phyloP scores from a whole-genome alignment of 2,113 vertebrate genomes.

The Megaleporinus macrocephalus region DNA sequence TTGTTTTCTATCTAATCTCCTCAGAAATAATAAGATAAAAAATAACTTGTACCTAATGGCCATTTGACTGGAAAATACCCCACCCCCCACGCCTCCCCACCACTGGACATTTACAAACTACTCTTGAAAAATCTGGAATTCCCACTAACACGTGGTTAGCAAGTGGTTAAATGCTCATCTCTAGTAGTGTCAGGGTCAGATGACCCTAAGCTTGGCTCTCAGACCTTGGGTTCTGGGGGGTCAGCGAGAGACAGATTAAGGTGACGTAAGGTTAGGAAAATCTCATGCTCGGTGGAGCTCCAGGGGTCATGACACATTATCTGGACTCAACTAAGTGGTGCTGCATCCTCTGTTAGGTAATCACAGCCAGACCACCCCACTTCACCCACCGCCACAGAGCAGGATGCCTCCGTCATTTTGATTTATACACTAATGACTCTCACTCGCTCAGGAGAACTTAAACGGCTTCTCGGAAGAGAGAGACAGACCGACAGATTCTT shows the following conservation, averaged over 20 bases:
- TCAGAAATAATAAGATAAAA: no score
- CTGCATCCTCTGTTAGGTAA: constrained; percentile 46
- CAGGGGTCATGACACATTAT: constrained; percentile 51
- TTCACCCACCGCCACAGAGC: constrained; percentile 6
- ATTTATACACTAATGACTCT: constrained; percentile 41
- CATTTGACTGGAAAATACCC: no score
- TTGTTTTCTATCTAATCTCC: no score
- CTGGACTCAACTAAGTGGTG: constrained; percentile 27
- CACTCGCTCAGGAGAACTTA: constrained; percentile 6
- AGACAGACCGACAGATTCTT: background rate
- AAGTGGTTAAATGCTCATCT: background rate
- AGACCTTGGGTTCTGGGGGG: constrained; percentile 6
- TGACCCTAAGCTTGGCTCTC: constrained; percentile 11
- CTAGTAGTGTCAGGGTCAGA: background rate
- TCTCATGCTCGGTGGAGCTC: constrained; percentile 48
- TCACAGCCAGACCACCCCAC: constrained; percentile 48
- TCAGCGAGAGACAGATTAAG: constrained; percentile 43
- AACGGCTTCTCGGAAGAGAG: constrained; percentile 5
- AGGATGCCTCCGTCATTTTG: constrained; percentile 44
- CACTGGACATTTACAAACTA: no score
- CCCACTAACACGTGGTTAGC: background rate
- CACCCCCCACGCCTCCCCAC: no score
- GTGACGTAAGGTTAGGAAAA: constrained; percentile 37
- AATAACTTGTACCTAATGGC: no score
- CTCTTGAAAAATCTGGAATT: background rate